Conservation (phyloP, 1,140 invertebrate species). For the Caerostris darwini region DNA sequence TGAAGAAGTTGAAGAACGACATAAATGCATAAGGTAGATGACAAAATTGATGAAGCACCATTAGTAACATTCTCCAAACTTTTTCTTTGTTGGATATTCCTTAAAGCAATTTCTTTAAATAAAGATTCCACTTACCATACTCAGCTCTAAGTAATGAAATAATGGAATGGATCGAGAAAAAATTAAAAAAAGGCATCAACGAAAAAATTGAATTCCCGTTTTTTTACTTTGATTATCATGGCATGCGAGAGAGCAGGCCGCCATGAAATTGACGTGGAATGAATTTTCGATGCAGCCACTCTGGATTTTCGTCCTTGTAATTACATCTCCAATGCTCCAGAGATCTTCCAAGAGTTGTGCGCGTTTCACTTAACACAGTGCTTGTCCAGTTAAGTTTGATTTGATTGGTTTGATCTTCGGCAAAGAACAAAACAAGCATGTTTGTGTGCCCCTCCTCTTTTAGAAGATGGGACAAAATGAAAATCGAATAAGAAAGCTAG, state of each 20-base stretch:
- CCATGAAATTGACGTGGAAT: conserved; percentile 49
- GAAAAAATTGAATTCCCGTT: conserved; percentile 49
- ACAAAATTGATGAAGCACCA: conserved; percentile 71
- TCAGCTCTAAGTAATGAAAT: conserved; percentile 57
- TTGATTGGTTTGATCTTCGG: conserved; percentile 31
- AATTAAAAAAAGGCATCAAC: conserved; percentile 64
- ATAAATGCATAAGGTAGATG: conserved; percentile 48
- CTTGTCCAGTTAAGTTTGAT: conserved; percentile 72
- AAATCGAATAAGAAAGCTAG: conserved; percentile 70
- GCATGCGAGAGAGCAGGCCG: no score
- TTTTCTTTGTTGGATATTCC: conserved; percentile 14
- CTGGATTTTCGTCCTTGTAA: conserved; percentile 60
- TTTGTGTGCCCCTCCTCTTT: conserved; percentile 48
- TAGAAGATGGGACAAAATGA: conserved; percentile 52
- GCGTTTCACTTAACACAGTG: conserved; percentile 47
- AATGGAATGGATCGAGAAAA: neutral
- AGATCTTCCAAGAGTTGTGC: neutral
- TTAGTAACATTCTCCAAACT: conserved; percentile 40
- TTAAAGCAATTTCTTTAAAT: conserved; percentile 67
- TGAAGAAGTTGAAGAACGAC: neutral
- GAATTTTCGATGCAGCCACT: conserved; percentile 63
- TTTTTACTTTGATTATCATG: no score
- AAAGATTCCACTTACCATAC: conserved; percentile 50
- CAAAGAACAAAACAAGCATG: conserved; percentile 28
- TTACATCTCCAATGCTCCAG: conserved; percentile 60